Evolutionary conservation across 1,140 invertebrate species (phyloP), one percentile per base, ranked within the genome.

Genomic region (Fopius arisanus): DNA sequence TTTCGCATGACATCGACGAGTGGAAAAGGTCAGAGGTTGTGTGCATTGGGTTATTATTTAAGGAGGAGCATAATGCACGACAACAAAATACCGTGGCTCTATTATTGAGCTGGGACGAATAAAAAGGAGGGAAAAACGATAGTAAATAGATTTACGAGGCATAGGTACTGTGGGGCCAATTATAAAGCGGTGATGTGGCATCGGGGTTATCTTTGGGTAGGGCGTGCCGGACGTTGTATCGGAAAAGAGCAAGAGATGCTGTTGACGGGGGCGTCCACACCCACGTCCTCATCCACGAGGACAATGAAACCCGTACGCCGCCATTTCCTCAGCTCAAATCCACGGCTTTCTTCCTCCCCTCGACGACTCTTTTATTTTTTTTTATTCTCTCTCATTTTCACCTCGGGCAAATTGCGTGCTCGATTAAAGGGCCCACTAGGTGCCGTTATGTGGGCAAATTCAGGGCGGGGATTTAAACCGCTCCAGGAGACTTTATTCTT

Each of bases 261-360:
- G 72, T 80, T 80, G 84, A 84, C 80, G 84, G 83, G 81, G 84
- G 82, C 84, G 83, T 87, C 81, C 80, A 85, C 83, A 85, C 84
- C 83, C 80, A 86, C 83, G 77, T n/a, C n/a, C n/a, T n/a, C n/a
- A n/a, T n/a, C 76, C 43, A 67, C 70, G 77, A 79, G 83, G 80
- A 86, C 83, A 84, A 85, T 85, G 82, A 81, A 81, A 81, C 78
- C 77, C 78, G 67, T 48, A 51, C 19, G 69, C 72, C 67, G 72
- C 76, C 3, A 3, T 4, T 54, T 21, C 54, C 7, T 59, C 3
- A 12, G 23, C 21, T 59, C 71, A 83, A 81, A 84, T 80, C 75
- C 77, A 76, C 75, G 76, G 41, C 68, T 78, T 80, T 73, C 75
- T 77, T 80, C 79, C 51, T 41, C 41, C 37, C 67, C 33, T 26